Percentiles rank a stretch among this genome's conserved stretches.
Conservation (phyloP, 2,113 vertebrate species). For the Chiloscyllium plagiosum region DNA sequence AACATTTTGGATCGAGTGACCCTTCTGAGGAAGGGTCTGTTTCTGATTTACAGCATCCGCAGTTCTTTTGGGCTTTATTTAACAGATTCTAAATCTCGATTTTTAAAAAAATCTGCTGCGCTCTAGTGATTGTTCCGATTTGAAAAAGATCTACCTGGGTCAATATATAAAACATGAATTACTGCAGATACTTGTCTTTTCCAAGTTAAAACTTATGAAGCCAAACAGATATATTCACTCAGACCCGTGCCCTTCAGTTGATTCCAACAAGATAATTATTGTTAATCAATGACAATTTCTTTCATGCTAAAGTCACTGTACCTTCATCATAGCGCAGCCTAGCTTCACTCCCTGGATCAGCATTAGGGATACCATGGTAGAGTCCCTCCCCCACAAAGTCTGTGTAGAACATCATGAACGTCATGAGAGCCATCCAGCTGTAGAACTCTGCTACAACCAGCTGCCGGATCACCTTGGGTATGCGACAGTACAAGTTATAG, state of each 20-base stretch:
- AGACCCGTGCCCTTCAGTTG: not conserved
- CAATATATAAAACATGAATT: not conserved
- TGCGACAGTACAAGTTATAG: slow-evolving; percentile 57
- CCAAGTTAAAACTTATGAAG: not conserved
- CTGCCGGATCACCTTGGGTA: slow-evolving; percentile 61
- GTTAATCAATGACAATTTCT: no score
- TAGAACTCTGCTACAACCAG: slow-evolving; percentile 75
- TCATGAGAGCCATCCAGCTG: slow-evolving; percentile 83
- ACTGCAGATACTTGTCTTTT: not conserved
- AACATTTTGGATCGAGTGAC: no score
- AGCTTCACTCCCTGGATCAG: slow-evolving; percentile 62
- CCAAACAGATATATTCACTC: not conserved
- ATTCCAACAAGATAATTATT: no score
- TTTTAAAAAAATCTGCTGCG: not conserved
- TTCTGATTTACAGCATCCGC: no score
- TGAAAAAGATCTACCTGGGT: not conserved
- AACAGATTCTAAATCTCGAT: not conserved
- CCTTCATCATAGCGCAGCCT: slow-evolving; percentile 74
- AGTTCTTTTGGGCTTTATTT: no score
- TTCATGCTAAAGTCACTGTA: slow-evolving; percentile 40
- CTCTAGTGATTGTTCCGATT: not conserved
- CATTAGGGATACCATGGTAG: slow-evolving; percentile 69
- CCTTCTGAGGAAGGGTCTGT: no score
- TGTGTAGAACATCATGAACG: slow-evolving; percentile 77
- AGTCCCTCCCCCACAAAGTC: slow-evolving; percentile 77